phyloP scores from a whole-genome alignment of 2,888 invertebrate genomes.

The Cordilura impudica region DNA sequence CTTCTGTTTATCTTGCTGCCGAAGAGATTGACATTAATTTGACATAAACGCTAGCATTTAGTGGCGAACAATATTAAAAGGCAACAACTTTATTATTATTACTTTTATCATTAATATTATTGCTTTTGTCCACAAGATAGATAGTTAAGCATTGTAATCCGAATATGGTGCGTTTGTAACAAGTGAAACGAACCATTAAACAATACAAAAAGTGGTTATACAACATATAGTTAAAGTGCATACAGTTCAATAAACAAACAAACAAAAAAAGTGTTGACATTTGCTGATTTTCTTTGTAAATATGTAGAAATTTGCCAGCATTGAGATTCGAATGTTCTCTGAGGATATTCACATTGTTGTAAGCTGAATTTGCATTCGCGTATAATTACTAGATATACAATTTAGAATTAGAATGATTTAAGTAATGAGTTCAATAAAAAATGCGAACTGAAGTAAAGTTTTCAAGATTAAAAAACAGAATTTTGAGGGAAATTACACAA shows the following conservation, averaged over 20 bases:
- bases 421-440: no score
- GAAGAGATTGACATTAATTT: slow-evolving; percentile 70
- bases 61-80: slow-evolving; percentile 44
- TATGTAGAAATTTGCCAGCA: background rate
- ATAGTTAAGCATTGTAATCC: slow-evolving; percentile 67
- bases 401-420: no score
- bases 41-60: slow-evolving; percentile 68
- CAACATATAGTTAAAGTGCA: slow-evolving; percentile 24
- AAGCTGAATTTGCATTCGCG: no score
- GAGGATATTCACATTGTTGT: background rate
- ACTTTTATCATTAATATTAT: slow-evolving; percentile 35
- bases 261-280: slow-evolving; percentile 35
- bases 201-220: slow-evolving; percentile 9
- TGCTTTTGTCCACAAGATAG: slow-evolving; percentile 40
- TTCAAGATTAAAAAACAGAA: no score
- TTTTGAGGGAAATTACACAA: no score
- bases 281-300: background rate
- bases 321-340: background rate
- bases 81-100: slow-evolving; percentile 68
- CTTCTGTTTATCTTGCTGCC: slow-evolving; percentile 29
- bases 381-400: no score
- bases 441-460: no score
- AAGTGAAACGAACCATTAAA: slow-evolving; percentile 53
- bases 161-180: slow-evolving; percentile 66
- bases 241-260: no score